Percentiles rank a stretch among this genome's conserved stretches.
Evolutionary conservation across 2,888 invertebrate genomes (phyloP).

Genomic region (Hirtodrosophila trivittata): DNA sequence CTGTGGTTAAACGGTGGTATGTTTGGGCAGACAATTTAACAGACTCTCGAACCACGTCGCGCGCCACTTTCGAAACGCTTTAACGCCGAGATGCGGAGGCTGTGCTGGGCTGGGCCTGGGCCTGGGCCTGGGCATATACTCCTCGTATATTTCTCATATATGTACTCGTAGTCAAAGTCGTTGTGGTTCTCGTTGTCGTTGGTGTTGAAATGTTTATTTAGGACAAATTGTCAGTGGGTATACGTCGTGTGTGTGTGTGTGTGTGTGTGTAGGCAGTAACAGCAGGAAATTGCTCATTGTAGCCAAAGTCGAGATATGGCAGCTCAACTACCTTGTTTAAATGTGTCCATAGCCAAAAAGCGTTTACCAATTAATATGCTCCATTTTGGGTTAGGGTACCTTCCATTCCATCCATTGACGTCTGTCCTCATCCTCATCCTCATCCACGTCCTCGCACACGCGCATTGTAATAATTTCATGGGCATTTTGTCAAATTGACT

Average conservation of each 20-base stretch:
- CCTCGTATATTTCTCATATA: neutral
- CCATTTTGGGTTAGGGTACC: constrained; percentile 28
- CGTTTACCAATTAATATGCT: constrained; percentile 64
- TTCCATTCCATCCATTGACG: constrained; percentile 2
- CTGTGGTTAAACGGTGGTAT: constrained; percentile 72
- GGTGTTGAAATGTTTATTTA: constrained; percentile 82
- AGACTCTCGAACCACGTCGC: constrained; percentile 48
- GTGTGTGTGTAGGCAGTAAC: constrained; percentile 44
- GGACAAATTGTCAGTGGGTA: constrained; percentile 71
- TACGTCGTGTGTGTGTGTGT: constrained; percentile 13
- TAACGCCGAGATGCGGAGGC: constrained; percentile 55
- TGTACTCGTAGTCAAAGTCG: constrained; percentile 35
- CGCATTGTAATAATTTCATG: constrained; percentile 61
- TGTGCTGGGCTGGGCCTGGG: constrained; percentile 29
- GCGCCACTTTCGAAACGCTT: constrained; percentile 71
- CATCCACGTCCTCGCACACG: constrained; percentile 27
- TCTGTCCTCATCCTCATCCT: constrained; percentile 3
- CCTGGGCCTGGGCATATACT: constrained; percentile 3
- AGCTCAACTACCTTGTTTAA: constrained; percentile 53
- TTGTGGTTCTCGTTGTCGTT: constrained; percentile 54
- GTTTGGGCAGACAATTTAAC: constrained; percentile 70
- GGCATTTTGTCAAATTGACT: constrained; percentile 69
- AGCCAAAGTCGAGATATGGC: constrained; percentile 45
- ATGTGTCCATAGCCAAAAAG: constrained; percentile 22
- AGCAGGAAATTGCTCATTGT: constrained; percentile 81